Percentiles rank a stretch among this genome's conserved stretches.
Conservation (phyloP, 35 echinoderm and acorn worm species). For the Nesometra sesokonis region DNA sequence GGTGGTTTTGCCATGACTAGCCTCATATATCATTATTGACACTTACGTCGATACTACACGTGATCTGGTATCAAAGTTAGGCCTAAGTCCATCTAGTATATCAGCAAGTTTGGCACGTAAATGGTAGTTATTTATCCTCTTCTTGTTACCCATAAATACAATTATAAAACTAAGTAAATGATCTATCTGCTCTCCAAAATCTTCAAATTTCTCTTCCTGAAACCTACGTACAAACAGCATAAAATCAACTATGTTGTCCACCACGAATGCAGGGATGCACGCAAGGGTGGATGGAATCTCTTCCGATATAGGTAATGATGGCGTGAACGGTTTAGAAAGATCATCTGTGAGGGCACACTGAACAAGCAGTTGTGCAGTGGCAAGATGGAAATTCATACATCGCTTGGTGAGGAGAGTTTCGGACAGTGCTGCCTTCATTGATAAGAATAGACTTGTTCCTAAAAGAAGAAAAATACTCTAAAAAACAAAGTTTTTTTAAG, state of each 20-base stretch:
- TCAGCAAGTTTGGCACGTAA: conserved; percentile 78
- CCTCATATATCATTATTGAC: neutral
- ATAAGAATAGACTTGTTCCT: conserved; percentile 78
- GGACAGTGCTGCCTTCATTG: conserved; percentile 37
- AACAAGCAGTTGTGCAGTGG: conserved; percentile 49
- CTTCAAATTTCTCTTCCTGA: conserved; percentile 57
- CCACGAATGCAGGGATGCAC: conserved; percentile 59
- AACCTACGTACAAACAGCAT: conserved; percentile 70
- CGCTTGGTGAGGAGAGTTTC: conserved; percentile 46
- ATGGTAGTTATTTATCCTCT: conserved; percentile 84
- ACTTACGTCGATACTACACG: conserved; percentile 47
- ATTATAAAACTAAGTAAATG: conserved; percentile 84
- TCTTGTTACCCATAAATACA: conserved; percentile 83
- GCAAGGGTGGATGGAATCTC: conserved; percentile 27
- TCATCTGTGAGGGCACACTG: conserved; percentile 43
- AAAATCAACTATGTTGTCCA: conserved; percentile 72
- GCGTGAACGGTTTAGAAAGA: conserved; percentile 19
- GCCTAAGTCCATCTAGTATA: conserved; percentile 68
- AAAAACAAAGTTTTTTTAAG: neutral
- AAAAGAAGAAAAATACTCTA: neutral
- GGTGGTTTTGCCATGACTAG: neutral
- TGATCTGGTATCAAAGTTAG: conserved; percentile 23
- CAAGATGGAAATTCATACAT: conserved; percentile 47
- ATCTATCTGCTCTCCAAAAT: conserved; percentile 32
- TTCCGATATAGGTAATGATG: conserved; percentile 42